phyloP scores from a whole-genome alignment of 2,797 vertebrate species.

The Darevskia nairensis region DNA sequence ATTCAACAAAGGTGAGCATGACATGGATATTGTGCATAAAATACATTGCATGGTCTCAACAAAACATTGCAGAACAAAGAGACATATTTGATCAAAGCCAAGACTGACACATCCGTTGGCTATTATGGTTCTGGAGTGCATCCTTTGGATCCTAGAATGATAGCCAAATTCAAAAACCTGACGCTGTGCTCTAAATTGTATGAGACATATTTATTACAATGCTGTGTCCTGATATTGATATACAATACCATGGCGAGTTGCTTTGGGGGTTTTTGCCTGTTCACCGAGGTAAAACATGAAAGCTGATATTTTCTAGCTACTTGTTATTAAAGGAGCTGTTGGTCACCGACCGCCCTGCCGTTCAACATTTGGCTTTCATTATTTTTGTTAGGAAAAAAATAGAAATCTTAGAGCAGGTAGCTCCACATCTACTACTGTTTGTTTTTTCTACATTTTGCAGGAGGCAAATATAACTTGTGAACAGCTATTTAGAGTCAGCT shows the following conservation, averaged over 20 bases:
- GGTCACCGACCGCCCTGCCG: conserved; percentile 5
- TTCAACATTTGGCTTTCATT: conserved; percentile 39
- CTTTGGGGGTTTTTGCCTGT: background rate
- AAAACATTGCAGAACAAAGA: too few species aligned
- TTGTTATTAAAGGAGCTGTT: conserved; percentile 31
- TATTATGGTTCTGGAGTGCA: background rate
- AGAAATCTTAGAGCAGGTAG: conserved; percentile 26
- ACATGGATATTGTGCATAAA: background rate
- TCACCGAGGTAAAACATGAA: conserved; percentile 20
- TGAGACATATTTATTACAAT: background rate
- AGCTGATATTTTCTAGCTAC: conserved; percentile 28
- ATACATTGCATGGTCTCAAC: background rate
- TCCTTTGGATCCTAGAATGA: background rate
- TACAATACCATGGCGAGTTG: background rate
- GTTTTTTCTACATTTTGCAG: background rate
- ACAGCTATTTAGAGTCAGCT: background rate
- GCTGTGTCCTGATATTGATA: background rate
- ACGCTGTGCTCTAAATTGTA: background rate
- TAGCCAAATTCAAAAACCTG: background rate
- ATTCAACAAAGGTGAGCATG: background rate
- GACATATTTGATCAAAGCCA: background rate
- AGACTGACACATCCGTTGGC: background rate
- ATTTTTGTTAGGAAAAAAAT: background rate
- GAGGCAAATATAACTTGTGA: conserved; percentile 4
- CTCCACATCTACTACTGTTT: conserved; percentile 23